A percentile compares a stretch with the other conserved stretches of the same genome.
These are phyloP conservation scores for Apotomis capreana DNA, from an alignment of 2,888 invertebrate species.

Conservation along the genomic window DNA sequence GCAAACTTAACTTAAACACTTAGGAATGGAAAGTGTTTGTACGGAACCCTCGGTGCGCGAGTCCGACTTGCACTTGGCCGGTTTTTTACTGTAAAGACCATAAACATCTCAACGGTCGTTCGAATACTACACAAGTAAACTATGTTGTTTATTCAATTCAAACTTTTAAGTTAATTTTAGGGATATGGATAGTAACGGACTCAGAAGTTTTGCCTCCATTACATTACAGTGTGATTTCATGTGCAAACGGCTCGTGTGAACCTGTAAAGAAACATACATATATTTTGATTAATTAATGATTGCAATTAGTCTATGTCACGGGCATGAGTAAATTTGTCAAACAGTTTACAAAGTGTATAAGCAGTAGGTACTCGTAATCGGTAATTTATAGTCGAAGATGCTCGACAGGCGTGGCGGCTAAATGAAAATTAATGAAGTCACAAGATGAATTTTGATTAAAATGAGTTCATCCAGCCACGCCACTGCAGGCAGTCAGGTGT, in stretches of 20 bases:
- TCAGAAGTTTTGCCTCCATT: no score
- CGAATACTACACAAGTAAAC: neutral
- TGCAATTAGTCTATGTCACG: neutral
- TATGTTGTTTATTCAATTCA: neutral
- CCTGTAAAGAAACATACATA: neutral
- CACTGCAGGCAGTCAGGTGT: constrained; percentile 48
- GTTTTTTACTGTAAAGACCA: constrained; percentile 41
- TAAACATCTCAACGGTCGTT: neutral
- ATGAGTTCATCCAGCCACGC: constrained; percentile 52
- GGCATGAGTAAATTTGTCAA: neutral
- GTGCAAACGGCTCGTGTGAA: neutral
- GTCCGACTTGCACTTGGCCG: no score
- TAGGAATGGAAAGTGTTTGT: no score
- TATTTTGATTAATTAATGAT: neutral
- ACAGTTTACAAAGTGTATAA: constrained; percentile 8
- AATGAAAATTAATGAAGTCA: constrained; percentile 59
- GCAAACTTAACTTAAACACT: no score
- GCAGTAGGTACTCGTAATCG: constrained; percentile 12
- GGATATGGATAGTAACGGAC: no score
- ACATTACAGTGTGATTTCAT: neutral
- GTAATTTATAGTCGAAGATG: constrained; percentile 30
- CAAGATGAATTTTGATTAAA: constrained; percentile 58
- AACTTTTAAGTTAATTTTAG: neutral
- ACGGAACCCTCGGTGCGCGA: no score
- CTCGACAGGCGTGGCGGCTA: constrained; percentile 46